Base-by-base conservation (phyloP, 2,888 invertebrate species). In the Scaptomyza reducta region DNA sequence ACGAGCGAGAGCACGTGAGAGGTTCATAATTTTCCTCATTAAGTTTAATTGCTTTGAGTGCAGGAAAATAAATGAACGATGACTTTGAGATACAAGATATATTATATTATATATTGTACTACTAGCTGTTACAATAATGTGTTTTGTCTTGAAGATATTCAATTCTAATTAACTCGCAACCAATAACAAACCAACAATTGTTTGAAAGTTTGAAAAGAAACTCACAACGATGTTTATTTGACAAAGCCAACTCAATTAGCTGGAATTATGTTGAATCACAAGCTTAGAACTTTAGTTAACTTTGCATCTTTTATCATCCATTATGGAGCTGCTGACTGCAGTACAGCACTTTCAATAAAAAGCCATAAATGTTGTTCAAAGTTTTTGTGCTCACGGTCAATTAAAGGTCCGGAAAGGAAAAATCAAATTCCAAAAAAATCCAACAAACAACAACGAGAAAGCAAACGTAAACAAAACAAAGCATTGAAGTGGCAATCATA, bases 401-500 rank as follows among this genome's bases (percentile, higher is more conserved):
- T 79, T 66, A 61, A 70, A 47, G 53, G 13, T 13, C 22, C 13
- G 22, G 14, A 40, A 16, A 27, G 25, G 2, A 16, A 41, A 47
- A 38, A 41, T 16, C 38, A 4, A 50, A 47, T 33, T 9, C 29
- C 33, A 22, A 31, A 46, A 49, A 59, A 18, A n/a, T 2, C 10
- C 29, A 46, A 42, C 49, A 49, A 59, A 13, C 53, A 56, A 44
- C 16, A 38, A 5, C 16, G 10, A 40, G 40, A 54, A 42, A 33
- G 10, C 38, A 47, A 65, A 42, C 53, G 45, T 40, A 56, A 64
- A 49, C 49, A 71, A 75, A 70, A 55, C 31, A 76, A 66, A 51
- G 35, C 25, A 44, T 50, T 49, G 35, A 56, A 64, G 71, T 61
- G 55, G 61, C 76, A 55, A 68, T 61, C 67, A 70, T 65, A 69